Conservation (phyloP, 2,797 vertebrate species). For the Urocyon cinereoargenteus region DNA sequence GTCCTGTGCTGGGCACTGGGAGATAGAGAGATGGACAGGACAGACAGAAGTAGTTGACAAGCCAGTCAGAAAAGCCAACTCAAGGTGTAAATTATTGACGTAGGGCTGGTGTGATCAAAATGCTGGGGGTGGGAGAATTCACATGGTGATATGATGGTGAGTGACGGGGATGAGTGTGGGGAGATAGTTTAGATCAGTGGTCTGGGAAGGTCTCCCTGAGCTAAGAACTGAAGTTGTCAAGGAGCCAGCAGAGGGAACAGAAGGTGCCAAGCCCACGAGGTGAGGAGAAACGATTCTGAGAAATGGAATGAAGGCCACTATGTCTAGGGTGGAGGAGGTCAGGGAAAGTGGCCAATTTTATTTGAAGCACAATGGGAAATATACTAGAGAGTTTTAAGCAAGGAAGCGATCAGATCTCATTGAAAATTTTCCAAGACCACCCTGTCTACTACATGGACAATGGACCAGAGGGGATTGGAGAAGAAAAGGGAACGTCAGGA, state of each 20-base stretch:
- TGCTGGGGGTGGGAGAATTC: background rate
- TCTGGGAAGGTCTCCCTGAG: background rate
- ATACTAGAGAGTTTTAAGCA: slow-evolving; percentile 50
- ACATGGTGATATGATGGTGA: background rate
- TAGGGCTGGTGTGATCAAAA: background rate
- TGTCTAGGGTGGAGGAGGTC: background rate
- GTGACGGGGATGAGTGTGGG: background rate
- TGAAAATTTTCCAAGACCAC: background rate
- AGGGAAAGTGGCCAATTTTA: background rate
- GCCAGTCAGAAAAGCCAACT: background rate
- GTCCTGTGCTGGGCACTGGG: background rate
- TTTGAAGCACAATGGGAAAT: background rate
- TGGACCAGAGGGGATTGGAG: background rate
- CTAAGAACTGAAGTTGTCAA: slow-evolving; percentile 43
- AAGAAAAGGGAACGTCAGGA: slow-evolving; percentile 14
- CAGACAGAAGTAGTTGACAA: background rate
- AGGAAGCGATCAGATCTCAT: background rate
- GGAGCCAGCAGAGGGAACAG: background rate
- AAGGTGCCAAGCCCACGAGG: background rate
- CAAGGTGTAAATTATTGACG: background rate
- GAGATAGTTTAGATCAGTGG: background rate
- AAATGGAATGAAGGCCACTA: slow-evolving; percentile 19
- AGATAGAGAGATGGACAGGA: background rate
- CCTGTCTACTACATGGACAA: background rate
- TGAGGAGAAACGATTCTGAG: slow-evolving; percentile 36